phyloP scores from a whole-genome alignment of 2,797 vertebrate species.

The Craterocephalus amniculus region DNA sequence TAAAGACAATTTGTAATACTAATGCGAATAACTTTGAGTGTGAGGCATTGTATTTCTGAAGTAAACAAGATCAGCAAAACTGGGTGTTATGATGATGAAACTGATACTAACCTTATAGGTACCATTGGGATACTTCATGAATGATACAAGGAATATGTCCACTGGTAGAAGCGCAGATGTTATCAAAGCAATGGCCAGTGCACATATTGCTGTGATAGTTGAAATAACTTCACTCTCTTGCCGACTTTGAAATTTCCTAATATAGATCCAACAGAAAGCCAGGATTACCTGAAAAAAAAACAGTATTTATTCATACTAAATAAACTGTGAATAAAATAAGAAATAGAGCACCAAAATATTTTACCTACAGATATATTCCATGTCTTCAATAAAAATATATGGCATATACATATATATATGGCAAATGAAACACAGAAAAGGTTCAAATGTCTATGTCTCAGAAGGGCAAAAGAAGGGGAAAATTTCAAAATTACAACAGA shows the following conservation, averaged over 20 bases:
- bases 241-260: constrained; percentile 96
- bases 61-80: neutral
- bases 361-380: too few relatives aligned
- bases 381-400: too few relatives aligned
- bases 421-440: too few relatives aligned
- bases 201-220: constrained; percentile 96
- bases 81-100: neutral
- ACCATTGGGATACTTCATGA: constrained; percentile 95
- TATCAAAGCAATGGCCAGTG: constrained; percentile 93
- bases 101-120: constrained; percentile 92
- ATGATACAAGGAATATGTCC: constrained; percentile 98
- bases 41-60: constrained; percentile 4
- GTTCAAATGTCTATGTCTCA: too few relatives aligned
- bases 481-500: neutral
- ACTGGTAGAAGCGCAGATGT: constrained; percentile 96
- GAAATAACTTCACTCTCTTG: constrained; percentile 97
- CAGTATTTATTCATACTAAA: neutral
- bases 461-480: too few relatives aligned
- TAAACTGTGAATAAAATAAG: neutral
- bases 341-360: neutral
- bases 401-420: too few relatives aligned
- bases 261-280: constrained; percentile 96
- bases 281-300: constrained; percentile 86
- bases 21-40: too few relatives aligned
- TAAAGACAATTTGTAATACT: too few relatives aligned